Evolutionary conservation across 2,113 vertebrate genomes (phyloP).

Genomic region (Lipotes vexillifer): DNA sequence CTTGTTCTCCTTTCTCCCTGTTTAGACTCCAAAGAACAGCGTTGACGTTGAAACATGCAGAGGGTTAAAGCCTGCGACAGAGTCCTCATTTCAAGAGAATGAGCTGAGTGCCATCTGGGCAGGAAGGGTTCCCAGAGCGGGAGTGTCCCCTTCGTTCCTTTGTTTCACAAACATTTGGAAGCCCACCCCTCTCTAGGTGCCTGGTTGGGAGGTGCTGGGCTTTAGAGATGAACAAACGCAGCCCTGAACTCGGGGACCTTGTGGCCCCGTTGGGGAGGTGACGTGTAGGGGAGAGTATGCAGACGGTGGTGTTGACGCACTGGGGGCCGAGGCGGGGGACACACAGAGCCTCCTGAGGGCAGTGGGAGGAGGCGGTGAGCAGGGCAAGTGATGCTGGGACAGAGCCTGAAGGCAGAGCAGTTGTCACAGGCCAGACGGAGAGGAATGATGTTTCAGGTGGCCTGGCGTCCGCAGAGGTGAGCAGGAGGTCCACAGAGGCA

Average conservation of each 20-base stretch:
- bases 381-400: neutral
- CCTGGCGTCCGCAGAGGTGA: neutral
- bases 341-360: neutral
- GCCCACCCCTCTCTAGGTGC: neutral
- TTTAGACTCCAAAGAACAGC: conserved; percentile 71
- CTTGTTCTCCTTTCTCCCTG: conserved; percentile 72
- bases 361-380: neutral
- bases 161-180: neutral
- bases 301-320: neutral
- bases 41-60: neutral
- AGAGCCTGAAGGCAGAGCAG: neutral
- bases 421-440: neutral
- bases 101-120: neutral
- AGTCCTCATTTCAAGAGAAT: neutral
- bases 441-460: neutral
- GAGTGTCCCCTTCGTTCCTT: neutral
- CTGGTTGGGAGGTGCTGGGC: neutral
- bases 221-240: neutral
- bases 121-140: neutral
- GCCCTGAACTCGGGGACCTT: neutral
- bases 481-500: neutral
- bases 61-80: neutral
- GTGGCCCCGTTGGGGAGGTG: too few species aligned
- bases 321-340: neutral
- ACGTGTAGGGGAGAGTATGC: neutral